phyloP scores from a whole-genome alignment of 23 tunicate species.

The Halocynthia aurantium region DNA sequence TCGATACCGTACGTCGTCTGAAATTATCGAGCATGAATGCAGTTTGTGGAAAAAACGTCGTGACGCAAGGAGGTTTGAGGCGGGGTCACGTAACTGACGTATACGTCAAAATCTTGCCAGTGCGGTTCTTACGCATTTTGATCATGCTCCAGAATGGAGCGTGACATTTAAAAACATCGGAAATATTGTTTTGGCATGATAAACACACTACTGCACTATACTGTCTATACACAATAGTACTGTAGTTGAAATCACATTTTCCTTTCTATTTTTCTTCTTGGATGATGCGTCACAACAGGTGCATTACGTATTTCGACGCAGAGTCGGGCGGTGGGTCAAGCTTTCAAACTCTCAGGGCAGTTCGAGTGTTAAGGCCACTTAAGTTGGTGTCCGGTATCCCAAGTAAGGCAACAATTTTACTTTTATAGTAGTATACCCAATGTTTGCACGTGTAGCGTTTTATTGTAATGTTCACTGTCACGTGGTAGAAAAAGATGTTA shows the following conservation, averaged over 20 bases:
- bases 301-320: slow-evolving; percentile 64
- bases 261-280: neutral
- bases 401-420: slow-evolving; percentile 36
- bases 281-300: slow-evolving; percentile 23
- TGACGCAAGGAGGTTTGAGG: neutral
- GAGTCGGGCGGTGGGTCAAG: slow-evolving; percentile 44
- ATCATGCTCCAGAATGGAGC: too few relatives aligned
- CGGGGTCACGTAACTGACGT: neutral
- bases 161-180: too few relatives aligned
- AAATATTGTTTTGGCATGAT: too few relatives aligned
- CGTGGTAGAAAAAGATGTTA: neutral
- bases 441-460: neutral
- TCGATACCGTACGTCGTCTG: too few relatives aligned
- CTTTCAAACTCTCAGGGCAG: slow-evolving; percentile 89
- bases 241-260: too few relatives aligned
- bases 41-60: too few relatives aligned
- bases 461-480: neutral
- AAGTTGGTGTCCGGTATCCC: slow-evolving; percentile 99
- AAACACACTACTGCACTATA: too few relatives aligned
- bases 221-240: too few relatives aligned
- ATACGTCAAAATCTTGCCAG: neutral
- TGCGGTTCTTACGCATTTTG: neutral
- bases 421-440: neutral
- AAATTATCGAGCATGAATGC: too few relatives aligned
- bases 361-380: slow-evolving; percentile 72